Conservation (phyloP, 2,113 vertebrate species). For the Rhinolophus sinicus region DNA sequence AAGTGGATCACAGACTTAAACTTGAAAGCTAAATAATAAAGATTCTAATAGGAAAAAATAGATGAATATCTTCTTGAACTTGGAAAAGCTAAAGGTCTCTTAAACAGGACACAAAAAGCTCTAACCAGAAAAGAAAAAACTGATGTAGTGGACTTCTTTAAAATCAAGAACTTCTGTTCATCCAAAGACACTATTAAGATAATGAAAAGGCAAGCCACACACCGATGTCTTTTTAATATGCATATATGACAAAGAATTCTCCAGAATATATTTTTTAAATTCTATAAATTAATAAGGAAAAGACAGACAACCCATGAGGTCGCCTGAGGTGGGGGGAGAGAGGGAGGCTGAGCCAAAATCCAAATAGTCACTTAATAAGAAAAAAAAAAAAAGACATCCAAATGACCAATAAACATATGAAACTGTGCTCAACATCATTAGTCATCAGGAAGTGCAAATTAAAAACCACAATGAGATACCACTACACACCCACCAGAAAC, state of each 20-base stretch:
- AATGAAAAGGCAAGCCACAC: not conserved
- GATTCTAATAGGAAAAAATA: not conserved
- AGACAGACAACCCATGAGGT: not conserved
- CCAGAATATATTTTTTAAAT: not conserved
- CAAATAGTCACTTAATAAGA: not conserved
- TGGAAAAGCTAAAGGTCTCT: not conserved
- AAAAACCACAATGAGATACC: not conserved
- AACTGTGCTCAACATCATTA: not conserved
- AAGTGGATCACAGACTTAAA: not conserved
- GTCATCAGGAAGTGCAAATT: constrained; percentile 7
- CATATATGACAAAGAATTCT: not conserved
- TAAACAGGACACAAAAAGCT: not conserved
- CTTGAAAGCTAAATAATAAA: not conserved
- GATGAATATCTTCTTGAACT: not conserved
- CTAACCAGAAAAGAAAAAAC: not conserved
- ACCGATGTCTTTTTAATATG: not conserved
- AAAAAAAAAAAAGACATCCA: not conserved
- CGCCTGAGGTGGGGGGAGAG: not conserved
- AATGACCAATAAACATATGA: not conserved
- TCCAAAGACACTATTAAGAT: not conserved
- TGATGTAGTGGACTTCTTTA: not conserved
- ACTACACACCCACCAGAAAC: not conserved
- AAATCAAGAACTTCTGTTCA: not conserved
- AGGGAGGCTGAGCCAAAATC: not conserved
- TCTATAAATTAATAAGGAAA: not conserved